phyloP scores from a whole-genome alignment of 2,888 invertebrate species.

The Panopea generosa region DNA sequence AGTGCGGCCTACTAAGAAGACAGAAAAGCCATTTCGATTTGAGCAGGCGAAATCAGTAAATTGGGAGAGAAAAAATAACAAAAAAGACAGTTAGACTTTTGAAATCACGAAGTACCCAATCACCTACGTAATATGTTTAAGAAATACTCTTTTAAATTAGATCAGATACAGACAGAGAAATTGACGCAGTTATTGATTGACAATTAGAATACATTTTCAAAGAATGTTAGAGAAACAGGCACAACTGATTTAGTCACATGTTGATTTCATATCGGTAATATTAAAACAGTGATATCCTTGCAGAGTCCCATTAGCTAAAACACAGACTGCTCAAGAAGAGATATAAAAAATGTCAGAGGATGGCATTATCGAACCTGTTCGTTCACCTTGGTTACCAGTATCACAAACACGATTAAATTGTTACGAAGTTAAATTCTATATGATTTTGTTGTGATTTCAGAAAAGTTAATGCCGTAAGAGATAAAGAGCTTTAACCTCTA shows the following conservation, averaged over 20 bases:
- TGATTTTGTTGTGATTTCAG: conserved; percentile 59
- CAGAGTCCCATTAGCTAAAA: conserved; percentile 37
- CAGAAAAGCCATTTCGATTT: no score
- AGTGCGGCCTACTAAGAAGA: no score
- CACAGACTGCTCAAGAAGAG: conserved; percentile 36
- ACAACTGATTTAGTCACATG: conserved; percentile 18
- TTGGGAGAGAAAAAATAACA: no score
- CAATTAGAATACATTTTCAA: conserved; percentile 20
- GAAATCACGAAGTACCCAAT: no score
- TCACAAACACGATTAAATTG: conserved; percentile 58
- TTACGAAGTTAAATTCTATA: conserved; percentile 48
- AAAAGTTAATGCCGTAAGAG: conserved; percentile 48
- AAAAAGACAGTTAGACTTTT: no score
- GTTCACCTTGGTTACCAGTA: conserved; percentile 54
- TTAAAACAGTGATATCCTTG: conserved; percentile 25
- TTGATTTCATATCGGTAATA: conserved; percentile 37
- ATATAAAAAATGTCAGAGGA: conserved; percentile 41
- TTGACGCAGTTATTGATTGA: conserved; percentile 14
- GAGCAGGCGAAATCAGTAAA: no score
- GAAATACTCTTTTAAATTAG: conserved; percentile 4
- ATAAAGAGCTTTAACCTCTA: conserved; percentile 58
- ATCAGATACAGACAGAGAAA: background rate
- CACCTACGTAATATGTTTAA: conserved; percentile 20
- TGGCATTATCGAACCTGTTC: conserved; percentile 28
- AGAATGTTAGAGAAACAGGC: conserved; percentile 22